Evolutionary conservation across 2,113 vertebrate genomes (phyloP), one percentile per base, ranked within the genome.

Genomic region (Callospermophilus lateralis): DNA sequence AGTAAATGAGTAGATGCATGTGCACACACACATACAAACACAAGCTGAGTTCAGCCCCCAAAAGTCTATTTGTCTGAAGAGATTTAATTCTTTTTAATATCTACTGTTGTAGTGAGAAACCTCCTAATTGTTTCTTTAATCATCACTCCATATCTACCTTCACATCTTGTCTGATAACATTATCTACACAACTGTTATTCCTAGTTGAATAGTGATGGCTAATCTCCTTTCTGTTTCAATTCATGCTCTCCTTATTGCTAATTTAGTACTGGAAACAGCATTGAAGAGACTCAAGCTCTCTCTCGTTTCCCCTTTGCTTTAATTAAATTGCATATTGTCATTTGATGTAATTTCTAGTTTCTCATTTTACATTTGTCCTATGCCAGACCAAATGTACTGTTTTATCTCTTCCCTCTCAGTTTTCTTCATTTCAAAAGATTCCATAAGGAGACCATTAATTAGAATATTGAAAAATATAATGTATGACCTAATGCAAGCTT

Each of bases 121-220:
- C 73, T 91, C 76, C 92, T 98, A 90, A 96, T 97, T 98, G 58
- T 97, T 97, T 90, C 84, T 93, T 97, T 98, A 98, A 97, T 94
- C 76, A 97, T 94, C n/a, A 1, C 55, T 73, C 26, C 77, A 85
- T 88, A 34, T 96, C 95, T 94, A 26, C 86, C 97, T 97, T 96
- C 90, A 84, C 48, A 93, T 94, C 91, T 96, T 97, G 26, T 96
- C 94, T 97, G 96, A 74, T 98, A 96, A 55, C 53, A 24, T 85
- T 97, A 77, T 96, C 97, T 97, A 87, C 87, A 87, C 45, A 84
- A 96, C 83, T 96, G 58, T 78, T 94, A 89, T 87, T 89, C 39
- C 63, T 92, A 45, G 70, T 45, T 96, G 84, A 92, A 95, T 95
- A 93, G 63, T 28, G 68, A 19, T 45, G 4, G 45, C 65, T 78